Evolutionary conservation across 2,888 invertebrate genomes (phyloP), one percentile per base, ranked within the genome.

Genomic region (Lasius platythorax): DNA sequence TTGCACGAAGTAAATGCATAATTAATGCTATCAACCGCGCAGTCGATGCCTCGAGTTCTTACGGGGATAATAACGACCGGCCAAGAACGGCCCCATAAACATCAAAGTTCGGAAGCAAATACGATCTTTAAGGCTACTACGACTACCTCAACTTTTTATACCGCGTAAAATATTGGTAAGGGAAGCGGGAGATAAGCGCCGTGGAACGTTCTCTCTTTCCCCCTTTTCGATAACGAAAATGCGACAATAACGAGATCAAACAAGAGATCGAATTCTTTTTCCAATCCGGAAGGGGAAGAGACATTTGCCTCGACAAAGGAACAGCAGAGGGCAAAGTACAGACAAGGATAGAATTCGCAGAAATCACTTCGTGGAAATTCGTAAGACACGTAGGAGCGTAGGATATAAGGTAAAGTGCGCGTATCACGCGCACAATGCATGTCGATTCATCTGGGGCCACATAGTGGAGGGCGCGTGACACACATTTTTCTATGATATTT

Each of bases 401-500:
- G 74, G 12, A 40, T 18, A 12, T 72, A 79, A 79, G 46, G 50
- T 18, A 30, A n/a, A 50, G 23, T 23, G 23, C 30, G 28, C 28
- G 50, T 28, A 43, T 8, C 5, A 15, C 2, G 30, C n/a, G n/a
- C 46, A 46, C 61, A 28, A 73, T 76, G 28, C 28, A 15, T 30
- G 15, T 28, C 28, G 53, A 76, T 15, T 66, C 68, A 61, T 12
- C 33, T 46, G 61, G 30, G 46, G 58, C 79, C 72, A 78, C 37
- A 37, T 12, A 37, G 40, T 53, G 28, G 53, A 56, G 12, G 12
- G 15, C 23, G 68, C 50, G 68, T 18, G 23, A 73, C 61, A 61
- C 58, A 50, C 61, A 79, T 79, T 73, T 79, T 79, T 79, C 79
- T 79, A 79, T 70, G 23, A 58, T 9, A 73, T 61, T 79, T 79